phyloP scores from a whole-genome alignment of 2,888 invertebrate species.

The Cheilosia vulpina region DNA sequence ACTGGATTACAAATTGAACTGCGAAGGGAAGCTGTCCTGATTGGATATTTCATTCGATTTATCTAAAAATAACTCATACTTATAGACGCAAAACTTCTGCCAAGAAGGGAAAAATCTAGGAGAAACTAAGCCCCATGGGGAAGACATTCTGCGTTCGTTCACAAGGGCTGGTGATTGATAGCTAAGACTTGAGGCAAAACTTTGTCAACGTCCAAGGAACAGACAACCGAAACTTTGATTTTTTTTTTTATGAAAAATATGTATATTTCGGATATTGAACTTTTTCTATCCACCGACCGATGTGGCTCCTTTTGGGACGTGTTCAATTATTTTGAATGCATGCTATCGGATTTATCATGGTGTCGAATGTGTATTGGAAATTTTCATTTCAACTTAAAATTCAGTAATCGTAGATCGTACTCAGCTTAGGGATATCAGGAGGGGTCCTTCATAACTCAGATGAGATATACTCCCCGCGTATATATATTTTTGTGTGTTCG shows the following conservation, averaged over 20 bases:
- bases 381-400: slow-evolving; percentile 27
- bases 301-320: slow-evolving; percentile 32
- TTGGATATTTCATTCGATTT: slow-evolving; percentile 60
- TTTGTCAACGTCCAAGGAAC: slow-evolving; percentile 59
- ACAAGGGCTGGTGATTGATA: slow-evolving; percentile 65
- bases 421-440: slow-evolving; percentile 10
- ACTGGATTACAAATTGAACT: slow-evolving; percentile 22
- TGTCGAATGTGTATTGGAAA: slow-evolving; percentile 26
- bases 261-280: slow-evolving; percentile 33
- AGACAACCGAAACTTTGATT: slow-evolving; percentile 39
- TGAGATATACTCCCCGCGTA: background rate
- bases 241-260: slow-evolving; percentile 11
- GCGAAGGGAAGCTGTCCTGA: slow-evolving; percentile 40
- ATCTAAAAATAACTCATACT: slow-evolving; percentile 35
- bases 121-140: slow-evolving; percentile 38
- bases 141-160: slow-evolving; percentile 32
- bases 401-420: slow-evolving; percentile 39
- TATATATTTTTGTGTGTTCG: background rate
- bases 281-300: slow-evolving; percentile 4
- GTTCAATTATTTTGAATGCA: slow-evolving; percentile 69
- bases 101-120: background rate
- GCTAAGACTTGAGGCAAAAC: slow-evolving; percentile 51
- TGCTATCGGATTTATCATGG: slow-evolving; percentile 41
- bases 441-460: slow-evolving; percentile 34
- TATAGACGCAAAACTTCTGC: slow-evolving; percentile 17